Evolutionary conservation across 2,888 invertebrate genomes (phyloP), one percentile per base, ranked within the genome.

Genomic region (Agrilus cyanescens): DNA sequence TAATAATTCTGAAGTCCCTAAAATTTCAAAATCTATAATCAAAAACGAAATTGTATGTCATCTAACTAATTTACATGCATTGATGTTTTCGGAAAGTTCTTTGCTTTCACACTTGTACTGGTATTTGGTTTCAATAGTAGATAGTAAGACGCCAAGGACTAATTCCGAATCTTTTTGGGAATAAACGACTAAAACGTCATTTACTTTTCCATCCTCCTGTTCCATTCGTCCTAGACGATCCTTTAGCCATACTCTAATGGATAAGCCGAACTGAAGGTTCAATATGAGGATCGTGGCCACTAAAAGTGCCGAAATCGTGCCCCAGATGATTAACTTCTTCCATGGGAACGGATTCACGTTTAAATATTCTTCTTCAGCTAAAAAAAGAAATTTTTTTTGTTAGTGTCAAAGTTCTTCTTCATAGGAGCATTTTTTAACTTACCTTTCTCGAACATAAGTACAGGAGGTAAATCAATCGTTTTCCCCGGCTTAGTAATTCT

Each of bases 121-220:
- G 68, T 79, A 77, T 57, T 74, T 75, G 44, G 71, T 69, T 50
- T 78, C 71, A 43, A 82, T 66, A 1, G 75, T 78, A 1, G 80
- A 76, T 50, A 79, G 63, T 49, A 82, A 59, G 37, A 75, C 75
- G 37, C 78, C 79, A 40, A 77, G 66, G 2, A 74, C 77, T 53
- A 80, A 61, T 57, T 74, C 76, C 2, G 72, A 69, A 65, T 82
- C 81, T 53, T 76, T 75, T 43, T 70, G 70, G 47, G 78, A 75
- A 66, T 78, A 72, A 66, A 68, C 75, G 56, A 82, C 75, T 38
- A 81, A 59, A 46, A 78, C 78, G 62, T 82, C 82, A 63, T 74
- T 76, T 53, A 73, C 72, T 53, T 71, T 73, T 29, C 71, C 72
- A 56, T 74, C 74, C 44, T 68, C 65, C 45, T 67, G 64, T 54